A percentile compares a stretch with the other conserved stretches of the same genome.
Evolutionary conservation across 1,140 invertebrate species (phyloP).

Genomic region (Drosophila chauvacae): DNA sequence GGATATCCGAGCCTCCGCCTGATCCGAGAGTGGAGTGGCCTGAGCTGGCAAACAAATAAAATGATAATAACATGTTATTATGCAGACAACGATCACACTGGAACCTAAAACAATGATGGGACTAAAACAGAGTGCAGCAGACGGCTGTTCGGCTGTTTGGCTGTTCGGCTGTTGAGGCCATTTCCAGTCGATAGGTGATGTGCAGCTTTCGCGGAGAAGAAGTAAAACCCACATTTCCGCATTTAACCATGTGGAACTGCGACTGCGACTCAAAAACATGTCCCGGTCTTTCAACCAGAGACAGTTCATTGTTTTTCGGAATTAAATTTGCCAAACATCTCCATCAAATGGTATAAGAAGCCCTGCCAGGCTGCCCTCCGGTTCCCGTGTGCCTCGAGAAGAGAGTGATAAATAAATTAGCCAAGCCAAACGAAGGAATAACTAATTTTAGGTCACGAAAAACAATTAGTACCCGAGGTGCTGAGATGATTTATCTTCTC

Average conservation of each 20-base stretch:
- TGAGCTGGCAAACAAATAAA: slow-evolving; percentile 71
- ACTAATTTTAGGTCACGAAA: slow-evolving; percentile 30
- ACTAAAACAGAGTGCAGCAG: slow-evolving; percentile 41
- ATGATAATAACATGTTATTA: slow-evolving; percentile 81
- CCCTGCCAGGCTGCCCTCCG: background rate
- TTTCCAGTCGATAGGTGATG: slow-evolving; percentile 43
- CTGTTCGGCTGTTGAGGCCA: slow-evolving; percentile 1
- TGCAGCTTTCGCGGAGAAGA: slow-evolving; percentile 40
- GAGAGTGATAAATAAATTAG: slow-evolving; percentile 38
- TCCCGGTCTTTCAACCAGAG: slow-evolving; percentile 32
- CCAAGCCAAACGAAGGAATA: slow-evolving; percentile 9
- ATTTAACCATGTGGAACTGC: slow-evolving; percentile 65
- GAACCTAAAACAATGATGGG: slow-evolving; percentile 68
- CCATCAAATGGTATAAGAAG: slow-evolving; percentile 21
- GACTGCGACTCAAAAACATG: slow-evolving; percentile 50
- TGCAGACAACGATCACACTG: slow-evolving; percentile 57
- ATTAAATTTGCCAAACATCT: slow-evolving; percentile 52
- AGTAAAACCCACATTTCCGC: slow-evolving; percentile 59
- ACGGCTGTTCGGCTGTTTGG: slow-evolving; percentile 5
- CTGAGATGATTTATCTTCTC: slow-evolving; percentile 31
- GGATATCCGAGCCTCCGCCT: slow-evolving; percentile 15
- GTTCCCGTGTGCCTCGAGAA: background rate
- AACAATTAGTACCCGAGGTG: slow-evolving; percentile 22
- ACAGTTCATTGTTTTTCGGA: slow-evolving; percentile 50
- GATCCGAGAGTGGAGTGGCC: slow-evolving; percentile 27